Base-by-base conservation (phyloP, 2,797 vertebrate genomes). In the Muscicapa comitata region DNA sequence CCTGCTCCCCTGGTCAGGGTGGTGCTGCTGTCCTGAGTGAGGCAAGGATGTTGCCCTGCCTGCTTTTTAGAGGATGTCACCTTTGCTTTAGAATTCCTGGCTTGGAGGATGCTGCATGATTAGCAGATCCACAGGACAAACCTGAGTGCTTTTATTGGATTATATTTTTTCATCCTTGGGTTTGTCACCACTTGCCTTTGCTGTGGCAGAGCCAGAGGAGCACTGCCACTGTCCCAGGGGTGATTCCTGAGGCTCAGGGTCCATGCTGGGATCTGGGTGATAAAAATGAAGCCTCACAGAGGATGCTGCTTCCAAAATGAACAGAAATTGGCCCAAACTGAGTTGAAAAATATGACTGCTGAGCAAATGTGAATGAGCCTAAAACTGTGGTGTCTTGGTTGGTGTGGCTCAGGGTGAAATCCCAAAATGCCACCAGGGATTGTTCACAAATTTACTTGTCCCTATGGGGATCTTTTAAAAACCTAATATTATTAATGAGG, bases 121-220 rank as follows among this genome's bases (percentile, higher is more conserved):
- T 4, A 59, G 20, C 10, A n/a, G 35, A 31, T 7, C n/a, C 1
- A 2, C 13, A 28, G 28, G 35, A 38, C 6, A 43, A 76, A 33
- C 17, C 18, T 4, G 11, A 14, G 31, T 2, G 23, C 6, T 21
- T 58, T n/a, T 3, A 7, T 31, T 16, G 17, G 3, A 11, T 23
- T 20, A 0, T 3, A 29, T 28, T 33, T 48, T 58, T 75, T 11
- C 15, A 26, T 4, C 38, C 31, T 2, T 1, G 14, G 7, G 4
- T 83, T 82, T 28, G 7, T 59, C 31, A 28, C 1, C 4, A 19
- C 0, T 61, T 26, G 10, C 4, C 10, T 42, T 61, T 61, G 35
- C 63, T 13, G 6, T 17, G 31, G 31, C 4, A 28, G 26, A 17
- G 12, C 5, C 16, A 33, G 48, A 2, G 37, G 40, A 24, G 3